Conservation (phyloP, 1,140 invertebrate species). For the Hycleus phaleratus region DNA sequence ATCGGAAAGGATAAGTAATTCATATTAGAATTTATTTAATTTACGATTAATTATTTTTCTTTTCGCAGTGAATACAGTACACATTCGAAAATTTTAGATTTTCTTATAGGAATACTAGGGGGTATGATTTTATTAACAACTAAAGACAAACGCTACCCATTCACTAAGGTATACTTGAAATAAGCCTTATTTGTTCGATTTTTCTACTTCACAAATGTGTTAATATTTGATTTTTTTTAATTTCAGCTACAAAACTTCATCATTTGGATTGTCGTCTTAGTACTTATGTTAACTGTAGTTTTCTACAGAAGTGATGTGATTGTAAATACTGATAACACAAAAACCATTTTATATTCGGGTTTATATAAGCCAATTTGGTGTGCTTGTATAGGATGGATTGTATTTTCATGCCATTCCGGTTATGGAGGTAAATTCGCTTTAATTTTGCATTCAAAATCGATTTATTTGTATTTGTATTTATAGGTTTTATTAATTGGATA, state of each 20-base stretch:
- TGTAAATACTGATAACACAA: slow-evolving; percentile 3
- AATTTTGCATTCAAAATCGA: background rate
- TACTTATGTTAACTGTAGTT: background rate
- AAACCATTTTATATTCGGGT: slow-evolving; percentile 13
- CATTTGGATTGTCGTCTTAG: slow-evolving; percentile 18
- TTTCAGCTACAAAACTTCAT: slow-evolving; percentile 20
- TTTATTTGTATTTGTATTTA: background rate
- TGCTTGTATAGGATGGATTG: slow-evolving; percentile 28
- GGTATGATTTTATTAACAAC: slow-evolving; percentile 18
- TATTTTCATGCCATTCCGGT: slow-evolving; percentile 27
- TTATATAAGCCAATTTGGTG: slow-evolving; percentile 28
- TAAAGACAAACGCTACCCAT: slow-evolving; percentile 17
- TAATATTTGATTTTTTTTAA: background rate
- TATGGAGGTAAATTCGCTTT: slow-evolving; percentile 20
- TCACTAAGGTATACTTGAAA: slow-evolving; percentile 10
- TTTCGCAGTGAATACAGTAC: slow-evolving; percentile 26
- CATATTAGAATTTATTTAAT: background rate
- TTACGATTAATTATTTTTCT: background rate
- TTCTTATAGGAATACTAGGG: slow-evolving; percentile 27
- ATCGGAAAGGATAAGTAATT: slow-evolving; percentile 24
- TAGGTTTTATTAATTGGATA: slow-evolving; percentile 24
- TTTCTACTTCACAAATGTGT: too few species aligned
- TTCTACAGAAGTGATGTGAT: background rate
- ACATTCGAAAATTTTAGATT: slow-evolving; percentile 26
- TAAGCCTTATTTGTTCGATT: too few species aligned